phyloP scores from a whole-genome alignment of 2,888 invertebrate genomes.

The Griposia aprilina region DNA sequence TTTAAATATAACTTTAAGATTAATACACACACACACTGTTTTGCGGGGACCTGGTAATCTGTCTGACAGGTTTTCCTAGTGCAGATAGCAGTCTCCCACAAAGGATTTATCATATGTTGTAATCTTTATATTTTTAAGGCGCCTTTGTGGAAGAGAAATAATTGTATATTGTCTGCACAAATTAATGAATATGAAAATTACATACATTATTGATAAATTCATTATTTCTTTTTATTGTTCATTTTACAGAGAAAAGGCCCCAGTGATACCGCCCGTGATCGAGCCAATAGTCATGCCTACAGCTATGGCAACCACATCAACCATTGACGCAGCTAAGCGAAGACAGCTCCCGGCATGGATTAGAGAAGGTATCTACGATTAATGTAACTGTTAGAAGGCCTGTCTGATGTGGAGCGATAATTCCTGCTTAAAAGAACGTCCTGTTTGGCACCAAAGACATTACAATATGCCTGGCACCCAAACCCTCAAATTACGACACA shows the following conservation, averaged over 20 bases:
- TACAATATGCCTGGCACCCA: background rate
- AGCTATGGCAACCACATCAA: conserved; percentile 75
- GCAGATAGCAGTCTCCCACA: background rate
- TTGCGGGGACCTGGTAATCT: background rate
- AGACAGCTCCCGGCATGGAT: conserved; percentile 99
- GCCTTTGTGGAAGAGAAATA: background rate
- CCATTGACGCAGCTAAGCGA: conserved; percentile 95
- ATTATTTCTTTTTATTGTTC: background rate
- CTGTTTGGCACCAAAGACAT: background rate
- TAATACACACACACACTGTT: too few relatives aligned
- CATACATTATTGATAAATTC: background rate
- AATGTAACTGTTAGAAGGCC: background rate
- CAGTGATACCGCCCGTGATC: conserved; percentile 79
- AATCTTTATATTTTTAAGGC: background rate
- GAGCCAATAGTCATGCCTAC: conserved; percentile 81
- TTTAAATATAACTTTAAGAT: too few relatives aligned
- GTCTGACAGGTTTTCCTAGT: background rate
- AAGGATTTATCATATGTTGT: background rate
- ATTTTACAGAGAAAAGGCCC: conserved; percentile 80
- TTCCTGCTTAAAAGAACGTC: background rate
- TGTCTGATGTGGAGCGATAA: background rate
- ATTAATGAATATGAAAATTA: too few relatives aligned
- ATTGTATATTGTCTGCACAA: background rate
- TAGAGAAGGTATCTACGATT: conserved; percentile 92
- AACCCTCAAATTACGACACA: background rate